Base-by-base conservation (phyloP, 2,797 vertebrate genomes). In the Chlorospingus flavigularis region DNA sequence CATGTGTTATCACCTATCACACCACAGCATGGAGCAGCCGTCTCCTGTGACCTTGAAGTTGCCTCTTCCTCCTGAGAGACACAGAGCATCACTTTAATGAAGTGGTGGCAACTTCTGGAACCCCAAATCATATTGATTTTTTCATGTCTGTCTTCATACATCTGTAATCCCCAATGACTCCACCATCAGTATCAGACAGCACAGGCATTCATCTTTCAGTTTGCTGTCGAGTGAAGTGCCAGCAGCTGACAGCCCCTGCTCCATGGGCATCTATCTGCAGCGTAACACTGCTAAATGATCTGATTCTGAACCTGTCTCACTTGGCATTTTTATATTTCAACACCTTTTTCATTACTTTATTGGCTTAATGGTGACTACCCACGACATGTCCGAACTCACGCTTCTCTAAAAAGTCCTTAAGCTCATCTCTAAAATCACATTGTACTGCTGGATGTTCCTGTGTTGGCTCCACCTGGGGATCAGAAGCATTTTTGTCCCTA, bases 101-200 rank as follows among this genome's bases (percentile, higher is more conserved):
- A 70, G 58, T 4, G 10, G 33, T 10, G 4, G 37, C 45, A 90
- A 57, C 80, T 82, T 84, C 83, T 66, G n/a, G 40, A 94, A 48
- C 43, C 55, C 77, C 90, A 80, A 81, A 88, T 66, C 39, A 12
- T 33, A 90, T n/a, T 15, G 58, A 90, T 95, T 95, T 90, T 58
- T 47, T 86, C 51, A 31, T 48, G 54, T 60, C 83, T 67, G 60
- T 87, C 75, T 77, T 54, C 45, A 43, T 47, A 68, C 50, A 61
- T n/a, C 76, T 78, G 61, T 65, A 78, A 84, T 78, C 66, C 73
- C 79, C 82, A 62, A 20, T 20, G 65, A 91, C 31, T 86, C 35
- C 57, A 80, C 3, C 68, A 78, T 57, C 65, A 39, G 17, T 17
- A 74, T 42, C 72, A 58, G 75, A 76, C 78, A 91, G 72, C 42